Base-by-base conservation (phyloP, 2,888 invertebrate genomes). In the Trissonchulus sp. region DNA sequence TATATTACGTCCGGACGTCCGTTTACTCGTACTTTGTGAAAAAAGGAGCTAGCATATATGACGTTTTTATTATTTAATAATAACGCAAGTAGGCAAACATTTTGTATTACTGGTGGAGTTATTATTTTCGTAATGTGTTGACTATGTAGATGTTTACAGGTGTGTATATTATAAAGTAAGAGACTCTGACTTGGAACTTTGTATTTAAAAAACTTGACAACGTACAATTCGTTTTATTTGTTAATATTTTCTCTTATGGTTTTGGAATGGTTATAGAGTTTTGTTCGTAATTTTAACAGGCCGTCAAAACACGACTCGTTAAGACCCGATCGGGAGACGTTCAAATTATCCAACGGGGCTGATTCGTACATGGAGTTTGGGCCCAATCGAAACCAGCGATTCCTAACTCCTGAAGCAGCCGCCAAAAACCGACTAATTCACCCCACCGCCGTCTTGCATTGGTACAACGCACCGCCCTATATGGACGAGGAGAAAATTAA, bases 391-490 rank as follows among this genome's bases (percentile, higher is more conserved):
- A 80, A 81, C 76, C 79, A 80, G 94, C 93, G 88, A 92, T 98
- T 96, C 88, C 90, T 94, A 80, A 97, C 94, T 82, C 93, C 95
- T 72, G 93, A 94, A 79, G 93, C 94, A 89, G 96, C 97, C 78
- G 92, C 93, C 88, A 97, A 98, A 89, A 99, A 99, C 88, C 91
- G 96, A 85, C 95, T 98, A 88, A 83, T 84, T 80, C 77, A 74
- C 2, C 83, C 83, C 8, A 80, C 81, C 3, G 74, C 73, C 1
- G 93, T 94, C 84, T 89, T 99, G 80, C 98, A 99, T 86, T 99
- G 95, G 89, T 99, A 95, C 90, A 99, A 99, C 88, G 95, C 97
- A 78, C 98, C 99, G 75, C 94, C 95, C 60, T 93, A 92, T 85
- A 91, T 97, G 81, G 91, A 92, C 77, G 96, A 97, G 85, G 93